These are phyloP conservation scores for Lepisosteus osseus DNA, from an alignment of 2,113 vertebrate genomes.

Conservation along the genomic window DNA sequence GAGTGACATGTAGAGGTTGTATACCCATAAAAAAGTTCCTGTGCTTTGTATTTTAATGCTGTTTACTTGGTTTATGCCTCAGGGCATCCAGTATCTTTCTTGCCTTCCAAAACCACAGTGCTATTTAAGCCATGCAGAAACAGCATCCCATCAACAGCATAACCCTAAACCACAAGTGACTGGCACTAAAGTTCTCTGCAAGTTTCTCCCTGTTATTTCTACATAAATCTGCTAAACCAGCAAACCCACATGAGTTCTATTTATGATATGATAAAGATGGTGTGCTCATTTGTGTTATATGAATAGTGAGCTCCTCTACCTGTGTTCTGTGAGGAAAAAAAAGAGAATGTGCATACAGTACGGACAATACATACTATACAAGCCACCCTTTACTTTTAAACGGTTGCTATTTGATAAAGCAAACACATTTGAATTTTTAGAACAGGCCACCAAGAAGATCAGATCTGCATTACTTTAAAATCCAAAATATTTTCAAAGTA, in stretches of 20 bases:
- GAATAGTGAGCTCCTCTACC: background rate
- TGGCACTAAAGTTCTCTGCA: background rate
- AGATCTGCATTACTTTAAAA: background rate
- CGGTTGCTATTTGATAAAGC: background rate
- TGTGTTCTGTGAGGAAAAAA: background rate
- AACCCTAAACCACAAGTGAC: background rate
- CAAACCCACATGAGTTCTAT: background rate
- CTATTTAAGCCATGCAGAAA: background rate
- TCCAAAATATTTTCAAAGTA: background rate
- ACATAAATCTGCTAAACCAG: background rate
- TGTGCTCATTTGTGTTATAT: too few species aligned
- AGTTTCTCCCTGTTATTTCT: background rate
- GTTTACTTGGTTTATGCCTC: slow-evolving; percentile 1
- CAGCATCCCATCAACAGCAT: background rate
- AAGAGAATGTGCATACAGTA: too few species aligned
- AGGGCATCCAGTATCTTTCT: background rate
- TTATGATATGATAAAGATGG: background rate
- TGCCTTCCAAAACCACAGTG: background rate
- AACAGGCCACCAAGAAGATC: background rate
- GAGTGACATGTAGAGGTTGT: background rate
- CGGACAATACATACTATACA: background rate
- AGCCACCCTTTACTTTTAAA: background rate
- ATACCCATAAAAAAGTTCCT: background rate
- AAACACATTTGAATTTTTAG: background rate
- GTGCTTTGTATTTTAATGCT: background rate